Evolutionary conservation across 1,140 invertebrate species (phyloP).

Genomic region (Asbolus verrucosus): DNA sequence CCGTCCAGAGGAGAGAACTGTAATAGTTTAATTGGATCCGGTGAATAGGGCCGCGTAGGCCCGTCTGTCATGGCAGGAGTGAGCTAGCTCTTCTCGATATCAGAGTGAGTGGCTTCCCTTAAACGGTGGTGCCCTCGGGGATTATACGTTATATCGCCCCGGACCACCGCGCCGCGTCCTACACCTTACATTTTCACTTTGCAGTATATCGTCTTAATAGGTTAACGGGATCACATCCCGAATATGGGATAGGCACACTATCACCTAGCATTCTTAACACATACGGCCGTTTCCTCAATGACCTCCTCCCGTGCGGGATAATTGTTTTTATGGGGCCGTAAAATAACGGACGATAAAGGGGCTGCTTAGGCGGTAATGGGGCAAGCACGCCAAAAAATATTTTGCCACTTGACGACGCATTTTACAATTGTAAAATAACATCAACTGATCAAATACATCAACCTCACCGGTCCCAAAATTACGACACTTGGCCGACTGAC

Average conservation of each 20-base stretch:
- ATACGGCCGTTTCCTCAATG: constrained; percentile 1
- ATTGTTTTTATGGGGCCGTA: constrained; percentile 36
- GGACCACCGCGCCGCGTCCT: constrained; percentile 36
- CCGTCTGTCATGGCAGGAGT: constrained; percentile 45
- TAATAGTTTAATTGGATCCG: constrained; percentile 52
- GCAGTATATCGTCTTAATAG: constrained; percentile 54
- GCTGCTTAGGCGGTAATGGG: background rate
- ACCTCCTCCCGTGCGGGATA: constrained; percentile 12
- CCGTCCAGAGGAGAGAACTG: constrained; percentile 38
- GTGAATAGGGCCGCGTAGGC: constrained; percentile 49
- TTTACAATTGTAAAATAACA: too few relatives aligned
- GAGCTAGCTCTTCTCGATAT: constrained; percentile 40
- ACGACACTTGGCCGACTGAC: too few relatives aligned
- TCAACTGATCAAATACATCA: too few relatives aligned
- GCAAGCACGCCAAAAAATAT: too few relatives aligned
- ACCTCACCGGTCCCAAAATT: too few relatives aligned
- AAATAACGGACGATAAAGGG: constrained; percentile 9
- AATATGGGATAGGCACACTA: constrained; percentile 38
- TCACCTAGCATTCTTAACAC: constrained; percentile 39
- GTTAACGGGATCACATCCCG: constrained; percentile 49
- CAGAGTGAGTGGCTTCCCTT: constrained; percentile 40
- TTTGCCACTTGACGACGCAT: too few relatives aligned
- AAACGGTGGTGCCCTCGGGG: constrained; percentile 47
- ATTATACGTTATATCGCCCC: constrained; percentile 49
- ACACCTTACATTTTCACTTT: constrained; percentile 51